A percentile compares a stretch with the other conserved stretches of the same genome.
These are phyloP conservation scores for Empidonax alnorum DNA, from an alignment of 2,113 vertebrate genomes.

Conservation along the genomic window DNA sequence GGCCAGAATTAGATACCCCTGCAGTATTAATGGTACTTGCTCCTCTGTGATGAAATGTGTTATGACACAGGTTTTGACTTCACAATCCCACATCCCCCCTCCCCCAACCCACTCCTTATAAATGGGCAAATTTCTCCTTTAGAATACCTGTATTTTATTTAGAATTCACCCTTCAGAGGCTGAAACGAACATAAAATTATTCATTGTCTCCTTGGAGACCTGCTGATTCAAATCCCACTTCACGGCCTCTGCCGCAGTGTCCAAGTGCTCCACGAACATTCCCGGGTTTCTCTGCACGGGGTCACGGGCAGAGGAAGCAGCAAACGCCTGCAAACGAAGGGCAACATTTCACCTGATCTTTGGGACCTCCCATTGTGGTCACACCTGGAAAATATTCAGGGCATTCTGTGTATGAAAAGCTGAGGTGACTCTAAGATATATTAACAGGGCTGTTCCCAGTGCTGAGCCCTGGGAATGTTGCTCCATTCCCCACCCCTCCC, in stretches of 20 bases:
- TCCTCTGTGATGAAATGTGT: conserved; percentile 1
- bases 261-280: not conserved
- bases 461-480: not conserved
- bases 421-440: not conserved
- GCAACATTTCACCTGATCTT: not conserved
- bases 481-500: not conserved
- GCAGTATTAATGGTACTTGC: conserved; percentile 31
- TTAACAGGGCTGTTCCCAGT: not conserved
- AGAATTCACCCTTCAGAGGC: not conserved
- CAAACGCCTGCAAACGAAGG: not conserved
- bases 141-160: not conserved
- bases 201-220: not conserved
- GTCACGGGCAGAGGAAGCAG: not conserved
- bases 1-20: conserved; percentile 45
- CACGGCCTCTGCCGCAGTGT: rapidly evolving
- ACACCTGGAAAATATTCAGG: not conserved
- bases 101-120: not conserved
- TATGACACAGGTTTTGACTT: conserved; percentile 31
- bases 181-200: not conserved
- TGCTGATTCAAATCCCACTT: not conserved
- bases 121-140: not conserved
- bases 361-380: not conserved
- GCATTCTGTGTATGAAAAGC: not conserved
- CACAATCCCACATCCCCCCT: not conserved
- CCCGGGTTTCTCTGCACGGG: not conserved